Base-by-base conservation (phyloP, 2,113 vertebrate genomes). In the Serilophus lunatus region DNA sequence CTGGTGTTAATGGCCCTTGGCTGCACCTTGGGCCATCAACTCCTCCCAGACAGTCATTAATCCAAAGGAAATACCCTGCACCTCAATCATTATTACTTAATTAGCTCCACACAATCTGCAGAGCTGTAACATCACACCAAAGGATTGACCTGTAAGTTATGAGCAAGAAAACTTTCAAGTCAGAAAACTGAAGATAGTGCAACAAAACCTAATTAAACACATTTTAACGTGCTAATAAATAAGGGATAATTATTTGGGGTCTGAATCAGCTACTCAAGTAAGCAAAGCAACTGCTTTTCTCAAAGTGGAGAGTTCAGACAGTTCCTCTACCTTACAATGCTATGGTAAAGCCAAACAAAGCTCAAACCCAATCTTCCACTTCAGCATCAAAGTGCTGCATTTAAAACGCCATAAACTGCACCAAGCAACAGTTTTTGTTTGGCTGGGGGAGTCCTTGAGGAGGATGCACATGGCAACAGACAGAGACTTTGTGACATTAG, bases 31-130 rank as follows among this genome's bases (percentile, higher is more conserved):
- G 91, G 86, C 96, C 97, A 98, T 98, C 97, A 97, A 94, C 94
- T 97, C 97, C 97, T 88, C 97, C 97, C 97, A 97, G 94, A 83
- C 87, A 97, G 96, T 97, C 97, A 98, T 97, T 98, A 98, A 98
- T 96, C 89, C 96, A 92, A 91, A 96, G 89, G 93, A 98, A 97
- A 97, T 91, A 92, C 92, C 80, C 81, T 86, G 82, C 45, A 94
- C 84, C 94, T 96, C 94, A 93, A 97, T 88, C 76, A 33, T 95
- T 92, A 95, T 78, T 78, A 82, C 87, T 88, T 95, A 96, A 96
- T 95, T 97, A 95, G 86, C 76, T 90, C n/a, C 65, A 91, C 69
- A 56, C 51, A 94, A 86, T 96, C 95, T 92, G 70, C 59, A 45
- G 63, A 96, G 45, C 92, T 83, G 64, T 70, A 79, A 94, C 49